Percentiles rank a stretch among this genome's conserved stretches.
These are phyloP conservation scores for Cyrtorhinus lividipennis DNA, from an alignment of 1,140 invertebrate genomes.

Conservation along the genomic window DNA sequence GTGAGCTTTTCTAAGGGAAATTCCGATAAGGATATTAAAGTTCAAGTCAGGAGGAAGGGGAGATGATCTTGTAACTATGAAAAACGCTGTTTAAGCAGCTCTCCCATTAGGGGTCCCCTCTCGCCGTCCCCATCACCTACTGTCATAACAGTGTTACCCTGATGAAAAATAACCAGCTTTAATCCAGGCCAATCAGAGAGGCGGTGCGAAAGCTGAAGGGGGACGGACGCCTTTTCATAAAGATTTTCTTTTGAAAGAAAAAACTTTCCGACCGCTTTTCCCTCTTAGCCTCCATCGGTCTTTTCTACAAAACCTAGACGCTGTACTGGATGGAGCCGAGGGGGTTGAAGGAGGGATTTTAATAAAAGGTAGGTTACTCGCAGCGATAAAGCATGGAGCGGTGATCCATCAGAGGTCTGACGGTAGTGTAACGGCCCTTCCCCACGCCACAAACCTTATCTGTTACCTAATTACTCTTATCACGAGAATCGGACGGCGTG, in stretches of 20 bases:
- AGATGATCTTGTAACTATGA: neutral
- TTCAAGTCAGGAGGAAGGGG: neutral
- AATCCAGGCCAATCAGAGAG: neutral
- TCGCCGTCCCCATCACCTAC: neutral
- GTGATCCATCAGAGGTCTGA: neutral
- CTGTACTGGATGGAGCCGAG: neutral
- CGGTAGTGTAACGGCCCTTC: neutral
- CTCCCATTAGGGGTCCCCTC: neutral
- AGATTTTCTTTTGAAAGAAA: neutral
- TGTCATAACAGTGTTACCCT: neutral
- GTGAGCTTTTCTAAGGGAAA: neutral
- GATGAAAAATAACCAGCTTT: neutral
- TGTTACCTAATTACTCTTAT: neutral
- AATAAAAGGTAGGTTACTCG: neutral
- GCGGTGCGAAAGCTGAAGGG: neutral
- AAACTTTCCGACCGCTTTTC: neutral
- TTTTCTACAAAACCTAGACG: too few species aligned
- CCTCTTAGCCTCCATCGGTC: too few species aligned
- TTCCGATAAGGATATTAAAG: neutral
- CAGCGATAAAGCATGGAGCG: neutral
- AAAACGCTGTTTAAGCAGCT: neutral
- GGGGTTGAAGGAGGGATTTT: neutral
- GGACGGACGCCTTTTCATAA: neutral
- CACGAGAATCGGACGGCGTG: neutral
- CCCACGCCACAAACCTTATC: neutral